phyloP scores from a whole-genome alignment of 2,888 invertebrate genomes.

The Apotomis turbidana region DNA sequence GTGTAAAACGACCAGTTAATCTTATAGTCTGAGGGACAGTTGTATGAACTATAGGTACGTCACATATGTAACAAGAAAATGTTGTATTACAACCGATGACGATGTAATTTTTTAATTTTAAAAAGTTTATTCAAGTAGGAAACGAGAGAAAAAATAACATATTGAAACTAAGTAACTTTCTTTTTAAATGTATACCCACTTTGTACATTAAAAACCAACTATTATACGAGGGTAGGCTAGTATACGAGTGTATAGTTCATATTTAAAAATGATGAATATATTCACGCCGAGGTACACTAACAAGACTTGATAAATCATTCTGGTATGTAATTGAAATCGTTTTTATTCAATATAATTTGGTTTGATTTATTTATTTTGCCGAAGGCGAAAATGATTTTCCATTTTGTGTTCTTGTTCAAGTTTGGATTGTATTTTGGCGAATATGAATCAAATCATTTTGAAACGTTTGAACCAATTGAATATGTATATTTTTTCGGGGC shows the following conservation, averaged over 20 bases:
- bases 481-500: no score
- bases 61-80: no score
- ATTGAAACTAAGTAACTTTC: no score
- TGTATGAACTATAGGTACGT: background rate
- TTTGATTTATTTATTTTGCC: conserved; percentile 19
- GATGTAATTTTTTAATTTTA: no score
- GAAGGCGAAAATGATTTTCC: conserved; percentile 21
- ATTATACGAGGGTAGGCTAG: no score
- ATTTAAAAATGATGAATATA: background rate
- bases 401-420: background rate
- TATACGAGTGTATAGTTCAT: background rate
- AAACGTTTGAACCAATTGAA: background rate
- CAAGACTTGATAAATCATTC: conserved; percentile 29
- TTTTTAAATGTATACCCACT: no score
- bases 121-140: no score
- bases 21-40: conserved; percentile 5
- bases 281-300: conserved; percentile 11
- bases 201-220: no score
- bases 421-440: background rate
- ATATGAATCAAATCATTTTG: background rate
- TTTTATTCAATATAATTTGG: conserved; percentile 25
- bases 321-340: conserved; percentile 31
- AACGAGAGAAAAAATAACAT: no score
- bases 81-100: no score
- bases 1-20: conserved; percentile 36